A percentile compares a stretch with the other conserved stretches of the same genome.
phyloP scores from a whole-genome alignment of 2,113 vertebrate species.

The Formicarius rufipectus region DNA sequence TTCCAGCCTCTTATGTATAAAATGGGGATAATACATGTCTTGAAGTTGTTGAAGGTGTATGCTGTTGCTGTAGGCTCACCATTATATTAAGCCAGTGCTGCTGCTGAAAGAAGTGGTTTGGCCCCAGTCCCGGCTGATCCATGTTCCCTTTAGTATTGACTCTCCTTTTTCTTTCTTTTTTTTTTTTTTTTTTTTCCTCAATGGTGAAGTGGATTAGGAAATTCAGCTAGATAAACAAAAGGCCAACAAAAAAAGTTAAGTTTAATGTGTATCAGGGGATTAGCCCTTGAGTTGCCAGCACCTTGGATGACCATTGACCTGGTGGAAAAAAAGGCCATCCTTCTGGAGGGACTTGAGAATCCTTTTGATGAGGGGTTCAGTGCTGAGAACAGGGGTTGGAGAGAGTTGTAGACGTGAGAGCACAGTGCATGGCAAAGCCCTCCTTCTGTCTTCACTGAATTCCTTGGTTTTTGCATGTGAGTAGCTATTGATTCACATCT shows the following conservation, averaged over 20 bases:
- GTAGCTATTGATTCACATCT: neutral
- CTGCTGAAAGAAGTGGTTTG: neutral
- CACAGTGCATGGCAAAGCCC: neutral
- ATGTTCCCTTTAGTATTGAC: neutral
- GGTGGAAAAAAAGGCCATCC: neutral
- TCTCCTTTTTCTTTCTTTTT: neutral
- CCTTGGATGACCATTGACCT: neutral
- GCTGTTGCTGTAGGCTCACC: neutral
- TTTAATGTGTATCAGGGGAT: neutral
- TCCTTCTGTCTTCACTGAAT: neutral
- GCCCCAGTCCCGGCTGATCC: neutral
- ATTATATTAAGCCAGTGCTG: neutral
- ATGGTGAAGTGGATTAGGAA: neutral
- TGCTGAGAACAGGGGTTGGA: neutral
- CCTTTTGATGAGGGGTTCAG: neutral
- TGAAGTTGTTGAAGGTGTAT: neutral
- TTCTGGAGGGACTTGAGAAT: neutral
- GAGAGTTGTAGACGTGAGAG: rapidly evolving
- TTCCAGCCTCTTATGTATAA: neutral
- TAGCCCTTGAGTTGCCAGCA: neutral
- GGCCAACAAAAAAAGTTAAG: neutral
- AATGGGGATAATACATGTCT: neutral
- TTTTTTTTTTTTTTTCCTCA: neutral
- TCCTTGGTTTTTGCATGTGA: neutral
- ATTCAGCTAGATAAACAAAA: neutral